Percentiles rank a stretch among this genome's conserved stretches.
Conservation (phyloP, 2,888 invertebrate species). For the Linhomoeus sp. region DNA sequence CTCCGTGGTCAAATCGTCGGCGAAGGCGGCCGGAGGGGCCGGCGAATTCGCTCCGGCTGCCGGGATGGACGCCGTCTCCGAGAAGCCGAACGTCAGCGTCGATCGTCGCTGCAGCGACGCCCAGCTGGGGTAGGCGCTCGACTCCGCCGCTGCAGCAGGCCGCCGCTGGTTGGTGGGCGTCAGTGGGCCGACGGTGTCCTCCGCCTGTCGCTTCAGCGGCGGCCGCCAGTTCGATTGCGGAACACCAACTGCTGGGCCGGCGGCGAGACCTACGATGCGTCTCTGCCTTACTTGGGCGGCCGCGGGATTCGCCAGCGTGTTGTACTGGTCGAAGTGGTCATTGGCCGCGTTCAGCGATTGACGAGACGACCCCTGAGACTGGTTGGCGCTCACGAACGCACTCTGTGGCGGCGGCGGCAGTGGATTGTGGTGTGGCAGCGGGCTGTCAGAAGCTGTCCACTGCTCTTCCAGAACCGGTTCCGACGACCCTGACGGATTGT, state of each 20-base stretch:
- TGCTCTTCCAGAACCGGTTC: too few relatives aligned
- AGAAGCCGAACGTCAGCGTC: too few relatives aligned
- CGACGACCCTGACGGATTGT: too few relatives aligned
- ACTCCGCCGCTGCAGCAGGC: too few relatives aligned
- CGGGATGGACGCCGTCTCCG: too few relatives aligned
- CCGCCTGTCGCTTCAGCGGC: constrained; percentile 7
- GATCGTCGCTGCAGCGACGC: too few relatives aligned
- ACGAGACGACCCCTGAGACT: not conserved
- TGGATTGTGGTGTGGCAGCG: too few relatives aligned
- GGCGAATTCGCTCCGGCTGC: too few relatives aligned
- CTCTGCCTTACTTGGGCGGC: constrained; percentile 9
- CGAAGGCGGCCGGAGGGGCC: too few relatives aligned
- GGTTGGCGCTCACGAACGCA: not conserved
- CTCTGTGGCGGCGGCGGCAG: not conserved
- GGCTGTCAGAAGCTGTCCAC: too few relatives aligned
- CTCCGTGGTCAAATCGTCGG: too few relatives aligned
- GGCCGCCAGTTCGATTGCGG: constrained; percentile 11
- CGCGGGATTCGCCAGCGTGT: constrained; percentile 11
- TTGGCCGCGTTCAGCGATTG: constrained; percentile 37
- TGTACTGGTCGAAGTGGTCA: constrained; percentile 83
- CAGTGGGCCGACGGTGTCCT: constrained; percentile 9
- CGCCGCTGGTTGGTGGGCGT: constrained; percentile 7
- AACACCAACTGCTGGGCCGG: constrained; percentile 49
- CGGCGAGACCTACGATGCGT: not conserved
- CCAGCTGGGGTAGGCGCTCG: too few relatives aligned